Evolutionary conservation across 2,113 vertebrate genomes (phyloP).

Genomic region (Dromaius novaehollandiae): DNA sequence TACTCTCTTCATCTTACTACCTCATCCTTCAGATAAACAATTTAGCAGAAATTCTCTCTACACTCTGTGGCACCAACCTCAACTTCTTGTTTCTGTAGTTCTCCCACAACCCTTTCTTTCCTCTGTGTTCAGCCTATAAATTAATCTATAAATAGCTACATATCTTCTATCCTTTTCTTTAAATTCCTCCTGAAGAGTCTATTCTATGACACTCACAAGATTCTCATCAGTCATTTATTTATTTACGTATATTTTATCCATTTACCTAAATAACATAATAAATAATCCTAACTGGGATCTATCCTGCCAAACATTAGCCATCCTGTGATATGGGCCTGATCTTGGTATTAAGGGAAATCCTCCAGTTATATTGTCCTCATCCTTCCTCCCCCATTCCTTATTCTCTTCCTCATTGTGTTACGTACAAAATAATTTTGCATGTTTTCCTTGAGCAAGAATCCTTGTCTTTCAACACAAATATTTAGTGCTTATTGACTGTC

Average conservation of each 20-base stretch:
- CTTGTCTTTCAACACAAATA: background rate
- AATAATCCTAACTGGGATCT: background rate
- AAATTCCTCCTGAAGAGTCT: background rate
- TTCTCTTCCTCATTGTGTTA: background rate
- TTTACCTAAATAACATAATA: background rate
- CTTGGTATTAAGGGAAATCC: background rate
- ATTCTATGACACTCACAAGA: background rate
- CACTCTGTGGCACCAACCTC: background rate
- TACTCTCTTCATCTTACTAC: background rate
- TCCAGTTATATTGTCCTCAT: background rate
- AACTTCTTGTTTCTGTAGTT: background rate
- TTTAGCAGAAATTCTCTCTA: background rate
- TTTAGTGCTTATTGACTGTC: background rate
- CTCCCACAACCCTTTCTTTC: background rate
- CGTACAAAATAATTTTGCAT: background rate
- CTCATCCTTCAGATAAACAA: background rate
- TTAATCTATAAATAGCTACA: background rate
- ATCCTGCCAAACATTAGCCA: background rate
- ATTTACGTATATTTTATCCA: background rate
- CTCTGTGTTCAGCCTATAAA: background rate
- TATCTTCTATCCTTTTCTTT: background rate
- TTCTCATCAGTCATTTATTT: background rate
- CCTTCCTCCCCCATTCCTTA: background rate
- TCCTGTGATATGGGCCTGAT: background rate
- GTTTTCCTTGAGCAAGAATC: background rate